Base-by-base conservation (phyloP, 2,113 vertebrate species). In the Neotragus moschatus region DNA sequence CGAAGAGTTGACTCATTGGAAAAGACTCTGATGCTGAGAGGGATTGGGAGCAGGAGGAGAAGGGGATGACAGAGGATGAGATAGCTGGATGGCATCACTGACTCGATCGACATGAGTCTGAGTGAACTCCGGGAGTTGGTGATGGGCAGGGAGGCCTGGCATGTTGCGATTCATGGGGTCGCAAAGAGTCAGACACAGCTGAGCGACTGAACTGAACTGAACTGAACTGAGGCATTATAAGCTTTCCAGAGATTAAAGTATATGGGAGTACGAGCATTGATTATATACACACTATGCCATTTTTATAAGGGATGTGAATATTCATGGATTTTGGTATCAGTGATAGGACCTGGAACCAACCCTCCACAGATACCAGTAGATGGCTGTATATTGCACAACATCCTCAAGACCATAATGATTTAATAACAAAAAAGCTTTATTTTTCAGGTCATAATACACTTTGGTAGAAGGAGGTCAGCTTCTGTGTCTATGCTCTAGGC, bases 381-480 rank as follows among this genome's bases (percentile, higher is more conserved):
- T n/a, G 33, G n/a, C 80, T 55, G 80, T 82, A 73, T 60, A 61
- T 45, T 93, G 1, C 47, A 73, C n/a, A 96, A 93, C 30, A 91
- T 93, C 47, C 30, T 92, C 75, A 55, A 91, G 93, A 82, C 43
- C 58, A 96, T 75, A 84, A 51, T 91, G 58, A 94, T 79, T 84
- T 94, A 84, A 12, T 26, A 90, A 95, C 19, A 95, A 94, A 61
- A 96, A 93, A 79, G 84, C 70, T 82, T 93, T 86, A 90, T 82
- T 91, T 95, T 39, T 91, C 85, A 88, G 60, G 33, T 97, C 55
- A 81, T 84, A 77, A 70, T 86, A 86, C 61, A 94, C 14, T 15
- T 56, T 82, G 12, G 19, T 81, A 43, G 43, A 90, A 85, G 36
- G 39, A 88, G 58, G 9, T 97, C 94, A 84, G 43, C 36, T 86